These are phyloP conservation scores for Pseudochirops corinnae DNA, from an alignment of 2,797 vertebrate genomes.

Conservation along the genomic window DNA sequence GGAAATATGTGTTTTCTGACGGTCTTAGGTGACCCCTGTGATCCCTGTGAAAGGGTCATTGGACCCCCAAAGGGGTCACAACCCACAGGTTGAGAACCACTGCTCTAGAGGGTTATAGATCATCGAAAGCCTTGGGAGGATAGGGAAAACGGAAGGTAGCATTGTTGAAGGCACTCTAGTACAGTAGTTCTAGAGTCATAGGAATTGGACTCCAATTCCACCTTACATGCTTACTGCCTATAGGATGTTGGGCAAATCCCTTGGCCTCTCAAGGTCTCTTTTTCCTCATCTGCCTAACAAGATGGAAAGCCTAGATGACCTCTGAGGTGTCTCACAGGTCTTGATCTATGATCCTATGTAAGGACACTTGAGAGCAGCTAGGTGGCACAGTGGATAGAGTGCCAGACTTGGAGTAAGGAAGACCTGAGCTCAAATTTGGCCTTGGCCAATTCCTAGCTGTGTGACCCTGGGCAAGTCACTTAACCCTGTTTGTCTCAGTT, in stretches of 20 bases:
- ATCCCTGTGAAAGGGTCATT: too few relatives aligned
- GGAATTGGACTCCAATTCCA: neutral
- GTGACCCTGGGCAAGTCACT: neutral
- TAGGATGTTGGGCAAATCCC: neutral
- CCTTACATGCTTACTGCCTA: neutral
- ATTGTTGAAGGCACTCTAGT: neutral
- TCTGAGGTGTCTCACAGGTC: neutral
- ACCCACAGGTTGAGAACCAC: too few relatives aligned
- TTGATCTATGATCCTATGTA: neutral
- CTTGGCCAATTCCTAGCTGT: neutral
- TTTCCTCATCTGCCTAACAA: neutral
- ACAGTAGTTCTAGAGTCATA: neutral
- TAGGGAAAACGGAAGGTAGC: too few relatives aligned
- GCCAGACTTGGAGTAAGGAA: neutral
- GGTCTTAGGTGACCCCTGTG: too few relatives aligned
- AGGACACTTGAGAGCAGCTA: neutral
- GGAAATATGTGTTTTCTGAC: too few relatives aligned
- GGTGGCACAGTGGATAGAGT: neutral
- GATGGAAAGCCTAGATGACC: neutral
- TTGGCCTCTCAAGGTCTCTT: neutral
- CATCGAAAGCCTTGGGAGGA: neutral
- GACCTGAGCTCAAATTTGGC: neutral
- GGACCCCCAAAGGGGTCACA: too few relatives aligned
- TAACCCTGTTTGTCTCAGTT: neutral
- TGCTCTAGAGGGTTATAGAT: neutral